phyloP scores from a whole-genome alignment of 2,113 vertebrate species.

The Nettapus auritus region DNA sequence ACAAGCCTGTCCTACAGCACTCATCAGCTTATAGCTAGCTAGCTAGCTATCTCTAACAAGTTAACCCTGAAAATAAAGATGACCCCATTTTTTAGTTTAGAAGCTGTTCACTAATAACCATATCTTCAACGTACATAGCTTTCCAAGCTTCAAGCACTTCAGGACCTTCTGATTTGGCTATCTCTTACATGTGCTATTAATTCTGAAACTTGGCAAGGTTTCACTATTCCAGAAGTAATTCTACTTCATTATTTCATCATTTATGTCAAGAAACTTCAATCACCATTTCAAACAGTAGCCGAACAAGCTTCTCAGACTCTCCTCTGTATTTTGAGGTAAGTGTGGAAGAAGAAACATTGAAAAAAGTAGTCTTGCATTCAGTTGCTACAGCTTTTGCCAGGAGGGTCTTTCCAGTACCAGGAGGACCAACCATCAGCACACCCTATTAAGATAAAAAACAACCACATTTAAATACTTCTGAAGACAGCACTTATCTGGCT shows the following conservation, averaged over 20 bases:
- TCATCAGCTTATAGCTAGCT: background rate
- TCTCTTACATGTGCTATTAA: background rate
- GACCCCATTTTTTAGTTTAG: background rate
- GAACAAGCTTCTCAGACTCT: conserved; percentile 97
- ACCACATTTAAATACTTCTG: background rate
- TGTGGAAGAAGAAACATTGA: conserved; percentile 96
- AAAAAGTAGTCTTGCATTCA: conserved; percentile 98
- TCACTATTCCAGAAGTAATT: background rate
- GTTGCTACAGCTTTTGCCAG: conserved; percentile 97
- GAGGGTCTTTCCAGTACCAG: conserved; percentile 96
- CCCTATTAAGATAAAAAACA: conserved; percentile 78
- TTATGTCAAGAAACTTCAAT: conserved; percentile 26
- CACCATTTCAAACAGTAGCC: conserved; percentile 98
- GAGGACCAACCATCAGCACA: conserved; percentile 97
- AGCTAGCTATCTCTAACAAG: background rate
- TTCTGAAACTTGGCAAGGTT: background rate
- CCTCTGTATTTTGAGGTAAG: conserved; percentile 98
- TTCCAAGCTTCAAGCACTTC: no score
- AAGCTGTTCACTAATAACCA: background rate
- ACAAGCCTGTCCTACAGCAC: background rate
- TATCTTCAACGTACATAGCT: background rate
- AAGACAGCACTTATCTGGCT: background rate
- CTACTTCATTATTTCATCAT: background rate
- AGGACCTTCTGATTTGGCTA: no score
- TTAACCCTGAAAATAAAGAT: background rate